Percentiles rank a stretch among this genome's conserved stretches.
These are phyloP conservation scores for Drosophila aff. DNA, from an alignment of 1,140 invertebrate species.

Conservation along the genomic window DNA sequence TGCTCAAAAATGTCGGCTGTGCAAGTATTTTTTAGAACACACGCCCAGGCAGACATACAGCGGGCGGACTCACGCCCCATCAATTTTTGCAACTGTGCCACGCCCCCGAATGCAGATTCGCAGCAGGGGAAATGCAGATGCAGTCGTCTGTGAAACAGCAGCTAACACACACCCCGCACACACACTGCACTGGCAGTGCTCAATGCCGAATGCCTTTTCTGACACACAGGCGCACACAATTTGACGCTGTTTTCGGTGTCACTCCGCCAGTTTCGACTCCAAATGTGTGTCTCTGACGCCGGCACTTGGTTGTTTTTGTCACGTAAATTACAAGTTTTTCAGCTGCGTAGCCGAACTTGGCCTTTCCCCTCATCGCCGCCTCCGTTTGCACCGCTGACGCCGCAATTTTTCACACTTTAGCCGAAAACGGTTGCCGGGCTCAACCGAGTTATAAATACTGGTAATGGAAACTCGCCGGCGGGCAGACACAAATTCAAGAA, in stretches of 20 bases:
- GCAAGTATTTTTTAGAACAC: neutral
- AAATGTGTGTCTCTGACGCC: constrained; percentile 22
- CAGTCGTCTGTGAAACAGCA: constrained; percentile 76
- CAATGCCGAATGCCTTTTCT: constrained; percentile 43
- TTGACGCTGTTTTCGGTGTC: constrained; percentile 72
- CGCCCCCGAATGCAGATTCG: constrained; percentile 53
- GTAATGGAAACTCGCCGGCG: neutral
- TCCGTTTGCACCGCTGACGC: constrained; percentile 53
- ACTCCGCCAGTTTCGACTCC: constrained; percentile 23
- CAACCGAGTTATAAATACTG: constrained; percentile 15
- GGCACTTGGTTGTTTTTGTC: constrained; percentile 68
- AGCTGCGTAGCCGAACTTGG: constrained; percentile 42
- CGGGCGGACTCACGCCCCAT: constrained; percentile 52
- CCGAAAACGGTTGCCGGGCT: constrained; percentile 19
- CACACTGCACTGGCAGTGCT: constrained; percentile 21
- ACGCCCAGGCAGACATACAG: constrained; percentile 8
- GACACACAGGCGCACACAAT: constrained; percentile 37
- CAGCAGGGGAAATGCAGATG: constrained; percentile 55
- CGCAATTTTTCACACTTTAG: constrained; percentile 57
- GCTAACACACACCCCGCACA: constrained; percentile 32
- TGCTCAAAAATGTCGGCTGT: neutral
- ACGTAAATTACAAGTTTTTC: constrained; percentile 80
- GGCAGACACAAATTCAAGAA: constrained; percentile 16
- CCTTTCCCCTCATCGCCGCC: neutral
- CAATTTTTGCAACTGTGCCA: constrained; percentile 74